These are phyloP conservation scores for Pomatorhinus ruficollis DNA, from an alignment of 2,113 vertebrate species.

Conservation along the genomic window DNA sequence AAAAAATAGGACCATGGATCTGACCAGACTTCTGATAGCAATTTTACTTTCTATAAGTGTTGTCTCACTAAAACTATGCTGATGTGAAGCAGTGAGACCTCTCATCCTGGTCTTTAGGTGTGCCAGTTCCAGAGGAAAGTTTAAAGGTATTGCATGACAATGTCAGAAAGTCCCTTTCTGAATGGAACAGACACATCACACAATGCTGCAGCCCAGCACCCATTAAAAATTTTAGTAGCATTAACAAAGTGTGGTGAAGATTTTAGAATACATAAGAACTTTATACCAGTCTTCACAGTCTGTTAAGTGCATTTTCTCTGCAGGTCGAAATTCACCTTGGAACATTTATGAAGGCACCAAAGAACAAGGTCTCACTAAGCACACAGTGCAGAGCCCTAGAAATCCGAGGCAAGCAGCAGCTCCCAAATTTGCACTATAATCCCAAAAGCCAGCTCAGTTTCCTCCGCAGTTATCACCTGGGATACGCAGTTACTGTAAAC, in stretches of 20 bases:
- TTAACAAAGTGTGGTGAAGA: not conserved
- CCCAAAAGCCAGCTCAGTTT: not conserved
- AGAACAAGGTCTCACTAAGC: not conserved
- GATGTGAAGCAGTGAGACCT: not conserved
- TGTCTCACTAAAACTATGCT: not conserved
- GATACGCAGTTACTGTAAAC: not conserved
- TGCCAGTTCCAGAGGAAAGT: not conserved
- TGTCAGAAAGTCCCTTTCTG: not conserved
- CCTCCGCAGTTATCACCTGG: not conserved
- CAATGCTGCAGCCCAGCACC: not conserved
- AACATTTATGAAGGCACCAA: not conserved
- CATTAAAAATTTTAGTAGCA: not conserved
- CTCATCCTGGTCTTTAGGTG: not conserved
- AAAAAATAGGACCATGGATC: accelerated
- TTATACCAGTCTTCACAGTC: not conserved
- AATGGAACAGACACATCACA: not conserved
- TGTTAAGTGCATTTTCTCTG: not conserved
- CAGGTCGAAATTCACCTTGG: not conserved
- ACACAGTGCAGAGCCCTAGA: not conserved
- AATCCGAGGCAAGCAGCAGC: not conserved
- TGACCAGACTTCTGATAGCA: not conserved
- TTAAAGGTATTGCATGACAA: not conserved
- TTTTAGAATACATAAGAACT: not conserved
- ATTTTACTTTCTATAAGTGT: not conserved
- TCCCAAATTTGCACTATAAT: not conserved